Base-by-base conservation (phyloP, 2,888 invertebrate species). In the Heliconius hortense region DNA sequence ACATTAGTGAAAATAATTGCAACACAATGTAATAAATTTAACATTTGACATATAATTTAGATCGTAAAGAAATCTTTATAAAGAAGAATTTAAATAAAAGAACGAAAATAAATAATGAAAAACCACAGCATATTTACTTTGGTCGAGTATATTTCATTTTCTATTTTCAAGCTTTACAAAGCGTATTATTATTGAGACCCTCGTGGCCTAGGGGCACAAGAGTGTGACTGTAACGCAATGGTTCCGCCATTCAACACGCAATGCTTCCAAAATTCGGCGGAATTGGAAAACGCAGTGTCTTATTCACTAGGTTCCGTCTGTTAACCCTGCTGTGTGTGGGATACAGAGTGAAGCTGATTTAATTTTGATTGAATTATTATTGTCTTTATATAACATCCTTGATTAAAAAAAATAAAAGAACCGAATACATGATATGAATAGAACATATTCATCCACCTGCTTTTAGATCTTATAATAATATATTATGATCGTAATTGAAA, bases 401-500 rank as follows among this genome's bases (percentile, higher is more conserved):
- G 21, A 56, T 56, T 60, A 11, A 60, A 11, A 24, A 59, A n/a
- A 59, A 59, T 59, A 26, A 60, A 11, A n/a, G 21, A n/a, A 8
- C 10, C n/a, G n/a, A 56, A n/a, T 11, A 56, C 2, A 56, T 7
- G 31, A 35, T 56, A 56, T 24, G 18, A 56, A 69, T 56, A 69
- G 35, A 24, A 56, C 18, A 18, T 21, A 60, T 59, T 60, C 26
- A 71, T 13, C 31, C 39, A 71, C 21, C 60, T 60, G 43, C 66
- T 63, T 21, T 63, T 79, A 80, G 8, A 60, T 74, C 31, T 43
- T 62, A 56, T 26, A 69, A 24, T 67, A 74, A 71, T 72, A 63
- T 62, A 74, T 69, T 64, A 64, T 31, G 59, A 53, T 75, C 39
- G 56, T 28, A 72, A 73, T 69, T 73, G 62, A 74, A 72, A 64